Conservation (phyloP, 2,797 vertebrate genomes). For the Oreortyx pictus region DNA sequence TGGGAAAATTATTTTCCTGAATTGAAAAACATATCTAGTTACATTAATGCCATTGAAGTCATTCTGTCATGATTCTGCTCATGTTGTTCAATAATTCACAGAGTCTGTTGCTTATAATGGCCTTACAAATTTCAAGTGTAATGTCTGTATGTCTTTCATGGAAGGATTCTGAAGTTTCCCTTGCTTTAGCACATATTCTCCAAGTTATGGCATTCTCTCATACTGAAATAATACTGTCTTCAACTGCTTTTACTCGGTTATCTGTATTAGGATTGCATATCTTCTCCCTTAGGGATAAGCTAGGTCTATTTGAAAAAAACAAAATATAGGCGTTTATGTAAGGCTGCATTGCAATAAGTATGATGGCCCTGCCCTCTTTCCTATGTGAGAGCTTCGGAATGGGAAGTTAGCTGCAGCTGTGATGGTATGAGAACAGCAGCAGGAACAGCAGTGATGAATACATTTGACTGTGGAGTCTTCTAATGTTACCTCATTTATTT, state of each 20-base stretch:
- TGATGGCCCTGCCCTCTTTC: not conserved
- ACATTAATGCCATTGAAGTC: not conserved
- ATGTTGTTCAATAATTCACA: not conserved
- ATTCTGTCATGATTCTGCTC: not conserved
- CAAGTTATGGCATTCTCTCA: not conserved
- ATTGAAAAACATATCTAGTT: not conserved
- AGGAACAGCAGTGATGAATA: not conserved
- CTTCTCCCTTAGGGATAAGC: not conserved
- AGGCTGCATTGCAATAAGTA: not conserved
- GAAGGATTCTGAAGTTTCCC: not conserved
- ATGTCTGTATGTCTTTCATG: not conserved
- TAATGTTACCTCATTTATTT: not conserved
- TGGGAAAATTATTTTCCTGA: not conserved
- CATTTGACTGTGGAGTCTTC: not conserved
- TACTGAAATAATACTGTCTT: not conserved
- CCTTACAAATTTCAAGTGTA: rapidly evolving
- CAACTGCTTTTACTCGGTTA: not conserved
- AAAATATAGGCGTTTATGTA: not conserved
- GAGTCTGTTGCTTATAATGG: not conserved
- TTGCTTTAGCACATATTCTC: not conserved
- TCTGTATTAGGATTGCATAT: rapidly evolving
- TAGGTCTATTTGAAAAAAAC: not conserved
- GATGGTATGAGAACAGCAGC: not conserved
- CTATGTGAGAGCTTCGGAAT: not conserved
- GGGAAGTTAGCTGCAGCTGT: not conserved